These are phyloP conservation scores for Ephestia elutella DNA, from an alignment of 1,140 invertebrate species.

Conservation along the genomic window DNA sequence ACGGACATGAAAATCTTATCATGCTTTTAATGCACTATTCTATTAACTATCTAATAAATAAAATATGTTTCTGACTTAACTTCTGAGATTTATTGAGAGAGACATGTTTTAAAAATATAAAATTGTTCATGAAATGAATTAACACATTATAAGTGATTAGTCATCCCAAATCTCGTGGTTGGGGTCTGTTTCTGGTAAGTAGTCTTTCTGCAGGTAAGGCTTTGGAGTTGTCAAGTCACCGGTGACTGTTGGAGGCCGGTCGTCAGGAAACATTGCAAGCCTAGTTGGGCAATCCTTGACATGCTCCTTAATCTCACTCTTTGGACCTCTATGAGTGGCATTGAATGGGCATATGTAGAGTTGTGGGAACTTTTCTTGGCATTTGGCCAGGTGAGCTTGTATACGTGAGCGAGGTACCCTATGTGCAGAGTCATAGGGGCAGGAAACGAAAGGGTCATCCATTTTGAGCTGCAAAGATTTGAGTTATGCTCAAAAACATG, in stretches of 20 bases:
- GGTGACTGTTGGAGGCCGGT: constrained; percentile 14
- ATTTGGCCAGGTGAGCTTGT: constrained; percentile 62
- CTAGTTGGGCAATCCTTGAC: constrained; percentile 32
- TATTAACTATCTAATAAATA: too few species aligned
- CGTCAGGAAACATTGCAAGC: constrained; percentile 22
- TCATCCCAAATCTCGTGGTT: constrained; percentile 44
- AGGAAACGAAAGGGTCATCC: constrained; percentile 50
- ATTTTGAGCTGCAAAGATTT: constrained; percentile 12
- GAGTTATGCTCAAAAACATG: not conserved
- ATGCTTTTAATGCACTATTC: too few species aligned
- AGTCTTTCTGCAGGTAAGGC: constrained; percentile 29
- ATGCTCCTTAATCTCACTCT: constrained; percentile 30
- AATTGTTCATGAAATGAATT: too few species aligned
- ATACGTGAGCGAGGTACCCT: constrained; percentile 48
- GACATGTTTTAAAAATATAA: too few species aligned
- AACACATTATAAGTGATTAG: constrained; percentile 3
- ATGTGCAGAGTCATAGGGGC: constrained; percentile 67
- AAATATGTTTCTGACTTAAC: too few species aligned
- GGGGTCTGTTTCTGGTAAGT: constrained; percentile 36
- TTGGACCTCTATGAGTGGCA: constrained; percentile 57
- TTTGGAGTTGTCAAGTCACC: constrained; percentile 22
- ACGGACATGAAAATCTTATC: too few species aligned
- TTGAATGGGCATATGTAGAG: constrained; percentile 62
- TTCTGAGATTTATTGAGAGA: too few species aligned
- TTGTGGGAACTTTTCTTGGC: constrained; percentile 46